Evolutionary conservation across 2,888 invertebrate genomes (phyloP).

Genomic region (Lasioglossum calceatum): DNA sequence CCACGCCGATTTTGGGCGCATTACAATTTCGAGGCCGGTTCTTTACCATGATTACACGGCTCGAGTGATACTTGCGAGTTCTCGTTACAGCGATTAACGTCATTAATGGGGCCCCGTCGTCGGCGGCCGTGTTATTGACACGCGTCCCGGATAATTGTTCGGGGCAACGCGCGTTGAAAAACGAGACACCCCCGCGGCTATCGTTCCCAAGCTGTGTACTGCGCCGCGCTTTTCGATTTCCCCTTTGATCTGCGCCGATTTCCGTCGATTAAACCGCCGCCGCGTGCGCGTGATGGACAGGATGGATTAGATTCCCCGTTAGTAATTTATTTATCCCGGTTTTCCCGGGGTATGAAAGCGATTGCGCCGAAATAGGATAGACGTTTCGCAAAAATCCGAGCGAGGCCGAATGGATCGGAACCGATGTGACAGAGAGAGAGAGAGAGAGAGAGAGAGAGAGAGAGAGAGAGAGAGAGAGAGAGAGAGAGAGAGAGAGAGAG

Average conservation of each 20-base stretch:
- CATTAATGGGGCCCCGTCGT: background rate
- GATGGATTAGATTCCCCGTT: conserved; percentile 40
- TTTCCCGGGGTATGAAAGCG: background rate
- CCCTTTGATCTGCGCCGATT: conserved; percentile 50
- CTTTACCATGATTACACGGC: background rate
- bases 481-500: too few species aligned
- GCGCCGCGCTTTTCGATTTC: conserved; percentile 45
- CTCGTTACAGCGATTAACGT: conserved; percentile 25
- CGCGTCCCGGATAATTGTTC: background rate
- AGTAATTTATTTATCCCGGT: conserved; percentile 12
- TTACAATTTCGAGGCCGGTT: background rate
- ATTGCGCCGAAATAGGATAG: background rate
- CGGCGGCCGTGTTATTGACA: conserved; percentile 19
- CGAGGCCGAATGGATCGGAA: background rate
- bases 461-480: too few species aligned
- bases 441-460: too few species aligned
- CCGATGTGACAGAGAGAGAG: background rate
- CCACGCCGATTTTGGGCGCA: background rate
- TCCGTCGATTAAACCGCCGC: conserved; percentile 61
- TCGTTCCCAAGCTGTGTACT: conserved; percentile 3
- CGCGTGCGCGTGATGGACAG: background rate
- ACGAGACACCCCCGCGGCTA: conserved; percentile 26
- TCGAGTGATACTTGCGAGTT: conserved; percentile 14
- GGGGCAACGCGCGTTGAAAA: conserved; percentile 39
- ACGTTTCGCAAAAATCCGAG: background rate